Percentiles rank a stretch among this genome's conserved stretches.
phyloP scores from a whole-genome alignment of 2,888 invertebrate species.

The Drosophila fungiperda region DNA sequence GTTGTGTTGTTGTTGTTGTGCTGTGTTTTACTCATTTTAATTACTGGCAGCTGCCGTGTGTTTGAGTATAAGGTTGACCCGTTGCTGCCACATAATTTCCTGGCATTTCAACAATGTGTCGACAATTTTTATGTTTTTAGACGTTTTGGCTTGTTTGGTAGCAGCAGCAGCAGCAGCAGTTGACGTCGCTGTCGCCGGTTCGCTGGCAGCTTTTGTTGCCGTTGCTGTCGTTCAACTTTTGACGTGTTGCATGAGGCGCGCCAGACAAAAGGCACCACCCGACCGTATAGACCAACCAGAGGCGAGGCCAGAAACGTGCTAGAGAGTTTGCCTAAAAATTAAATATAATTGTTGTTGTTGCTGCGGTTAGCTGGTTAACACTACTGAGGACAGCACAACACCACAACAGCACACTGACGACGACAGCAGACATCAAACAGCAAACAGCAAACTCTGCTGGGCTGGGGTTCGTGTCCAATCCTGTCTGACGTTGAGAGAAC shows the following conservation, averaged over 20 bases:
- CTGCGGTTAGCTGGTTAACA: slow-evolving; percentile 62
- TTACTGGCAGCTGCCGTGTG: slow-evolving; percentile 71
- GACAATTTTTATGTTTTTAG: slow-evolving; percentile 72
- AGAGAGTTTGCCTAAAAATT: slow-evolving; percentile 73
- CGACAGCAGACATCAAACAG: slow-evolving; percentile 50
- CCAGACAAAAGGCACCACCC: slow-evolving; percentile 60
- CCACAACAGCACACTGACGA: slow-evolving; percentile 34
- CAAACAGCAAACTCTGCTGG: slow-evolving; percentile 18
- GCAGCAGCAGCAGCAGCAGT: slow-evolving; percentile 28
- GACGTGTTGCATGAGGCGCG: slow-evolving; percentile 71
- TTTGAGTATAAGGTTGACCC: slow-evolving; percentile 45
- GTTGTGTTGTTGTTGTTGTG: slow-evolving; percentile 36
- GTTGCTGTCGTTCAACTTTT: slow-evolving; percentile 79
- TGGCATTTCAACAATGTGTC: slow-evolving; percentile 75
- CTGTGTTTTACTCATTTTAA: slow-evolving; percentile 72
- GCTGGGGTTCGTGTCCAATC: slow-evolving; percentile 28
- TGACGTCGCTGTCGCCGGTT: slow-evolving; percentile 57
- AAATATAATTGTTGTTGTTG: slow-evolving; percentile 73
- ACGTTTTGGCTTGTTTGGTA: slow-evolving; percentile 50
- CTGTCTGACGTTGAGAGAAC: slow-evolving; percentile 43
- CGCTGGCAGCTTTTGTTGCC: slow-evolving; percentile 68
- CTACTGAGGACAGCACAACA: slow-evolving; percentile 49
- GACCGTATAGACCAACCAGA: slow-evolving; percentile 32
- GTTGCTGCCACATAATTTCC: slow-evolving; percentile 71
- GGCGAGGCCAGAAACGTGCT: slow-evolving; percentile 56